These are phyloP conservation scores for Manis pentadactyla DNA, from an alignment of 2,797 vertebrate genomes.

Conservation along the genomic window DNA sequence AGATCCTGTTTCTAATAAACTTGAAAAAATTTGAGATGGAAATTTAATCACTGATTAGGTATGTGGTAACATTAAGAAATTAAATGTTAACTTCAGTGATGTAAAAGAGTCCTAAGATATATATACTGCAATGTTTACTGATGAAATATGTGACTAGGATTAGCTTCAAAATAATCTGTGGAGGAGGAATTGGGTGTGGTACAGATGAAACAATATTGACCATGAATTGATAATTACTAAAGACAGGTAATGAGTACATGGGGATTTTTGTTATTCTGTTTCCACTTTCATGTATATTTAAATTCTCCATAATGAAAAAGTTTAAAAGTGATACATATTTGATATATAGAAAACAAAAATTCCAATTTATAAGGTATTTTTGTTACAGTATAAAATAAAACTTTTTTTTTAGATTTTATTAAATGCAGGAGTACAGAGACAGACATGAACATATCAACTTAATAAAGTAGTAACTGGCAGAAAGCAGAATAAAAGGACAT, in stretches of 20 bases:
- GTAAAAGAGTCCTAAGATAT: not conserved
- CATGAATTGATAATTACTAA: not conserved
- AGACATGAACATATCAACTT: not conserved
- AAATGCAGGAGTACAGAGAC: not conserved
- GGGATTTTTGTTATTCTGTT: not conserved
- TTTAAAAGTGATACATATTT: not conserved
- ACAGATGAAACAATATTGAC: not conserved
- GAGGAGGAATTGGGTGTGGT: not conserved
- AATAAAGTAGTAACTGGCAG: not conserved
- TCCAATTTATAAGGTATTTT: slow-evolving; percentile 30
- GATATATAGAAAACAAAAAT: slow-evolving; percentile 31
- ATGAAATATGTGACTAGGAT: not conserved
- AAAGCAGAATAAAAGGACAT: not conserved
- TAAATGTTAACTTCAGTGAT: not conserved
- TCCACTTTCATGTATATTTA: not conserved
- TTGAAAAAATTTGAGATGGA: not conserved
- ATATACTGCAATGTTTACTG: not conserved
- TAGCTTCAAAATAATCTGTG: not conserved
- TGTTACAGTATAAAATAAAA: not conserved
- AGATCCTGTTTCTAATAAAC: not conserved
- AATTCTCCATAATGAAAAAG: not conserved
- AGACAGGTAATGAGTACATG: not conserved
- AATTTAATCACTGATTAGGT: not conserved
- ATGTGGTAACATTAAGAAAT: not conserved
- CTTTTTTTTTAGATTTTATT: not conserved